phyloP scores from a whole-genome alignment of 2,797 vertebrate genomes.

The Crossoptilon crossoptilon region DNA sequence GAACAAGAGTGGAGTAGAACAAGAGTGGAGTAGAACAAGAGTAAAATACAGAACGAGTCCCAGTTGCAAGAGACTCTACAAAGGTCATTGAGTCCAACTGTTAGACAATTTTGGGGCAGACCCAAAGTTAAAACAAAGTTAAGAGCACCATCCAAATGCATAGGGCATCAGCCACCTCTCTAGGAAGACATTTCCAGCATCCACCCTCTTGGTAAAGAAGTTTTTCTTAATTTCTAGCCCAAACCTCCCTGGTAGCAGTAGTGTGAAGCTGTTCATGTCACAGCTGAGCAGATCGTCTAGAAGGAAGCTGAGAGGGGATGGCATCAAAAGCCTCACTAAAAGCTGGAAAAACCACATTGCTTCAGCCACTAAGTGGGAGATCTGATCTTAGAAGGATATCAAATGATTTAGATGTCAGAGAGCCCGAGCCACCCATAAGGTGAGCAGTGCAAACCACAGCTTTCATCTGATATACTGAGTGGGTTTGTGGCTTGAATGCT shows the following conservation, averaged over 20 bases:
- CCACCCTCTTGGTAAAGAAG: neutral
- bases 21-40: too few species aligned
- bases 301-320: neutral
- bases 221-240: neutral
- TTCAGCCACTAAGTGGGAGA: neutral
- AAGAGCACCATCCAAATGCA: neutral
- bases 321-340: neutral
- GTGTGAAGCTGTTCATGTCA: neutral
- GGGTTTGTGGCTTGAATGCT: neutral
- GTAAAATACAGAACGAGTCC: neutral
- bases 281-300: neutral
- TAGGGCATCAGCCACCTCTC: neutral
- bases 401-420: neutral
- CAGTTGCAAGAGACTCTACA: neutral
- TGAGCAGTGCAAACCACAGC: fast-evolving
- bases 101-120: neutral
- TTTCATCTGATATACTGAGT: neutral
- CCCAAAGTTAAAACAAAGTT: neutral
- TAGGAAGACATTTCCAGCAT: neutral
- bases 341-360: neutral
- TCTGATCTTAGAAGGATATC: neutral
- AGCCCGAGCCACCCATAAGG: fast-evolving
- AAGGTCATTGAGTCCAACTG: neutral
- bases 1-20: too few species aligned
- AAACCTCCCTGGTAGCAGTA: neutral